phyloP scores from a whole-genome alignment of 2,888 invertebrate species.

The Drosophila macrothrix region DNA sequence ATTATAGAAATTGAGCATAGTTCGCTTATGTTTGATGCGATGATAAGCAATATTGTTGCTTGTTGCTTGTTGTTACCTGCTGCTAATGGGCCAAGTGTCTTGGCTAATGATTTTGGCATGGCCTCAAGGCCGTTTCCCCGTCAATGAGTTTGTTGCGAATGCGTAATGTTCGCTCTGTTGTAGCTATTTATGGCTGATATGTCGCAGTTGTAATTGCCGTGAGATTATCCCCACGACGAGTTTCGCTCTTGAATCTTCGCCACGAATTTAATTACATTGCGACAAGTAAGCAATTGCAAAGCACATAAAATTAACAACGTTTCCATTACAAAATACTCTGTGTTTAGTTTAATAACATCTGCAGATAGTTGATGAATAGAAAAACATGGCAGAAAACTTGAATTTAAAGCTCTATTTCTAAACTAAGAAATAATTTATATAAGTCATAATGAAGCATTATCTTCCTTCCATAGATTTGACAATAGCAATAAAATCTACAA shows the following conservation, averaged over 20 bases:
- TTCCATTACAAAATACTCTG: background rate
- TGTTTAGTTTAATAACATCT: no score
- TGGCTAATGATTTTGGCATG: slow-evolving; percentile 61
- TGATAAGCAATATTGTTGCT: slow-evolving; percentile 9
- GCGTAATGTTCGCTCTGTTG: slow-evolving; percentile 41
- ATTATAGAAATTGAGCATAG: background rate
- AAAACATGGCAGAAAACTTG: no score
- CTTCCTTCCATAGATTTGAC: background rate
- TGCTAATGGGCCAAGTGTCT: slow-evolving; percentile 18
- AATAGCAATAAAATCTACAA: background rate
- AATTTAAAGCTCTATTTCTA: no score
- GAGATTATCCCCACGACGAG: background rate
- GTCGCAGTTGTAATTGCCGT: slow-evolving; percentile 34
- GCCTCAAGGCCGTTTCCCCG: slow-evolving; percentile 54
- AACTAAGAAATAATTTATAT: no score
- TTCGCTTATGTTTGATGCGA: background rate
- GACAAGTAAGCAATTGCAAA: slow-evolving; percentile 2
- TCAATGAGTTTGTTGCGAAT: slow-evolving; percentile 29
- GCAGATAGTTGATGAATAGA: background rate
- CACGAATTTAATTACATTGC: slow-evolving; percentile 28
- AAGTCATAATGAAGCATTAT: no score
- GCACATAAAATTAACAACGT: background rate
- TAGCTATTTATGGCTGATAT: slow-evolving; percentile 35
- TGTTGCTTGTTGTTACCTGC: slow-evolving; percentile 35
- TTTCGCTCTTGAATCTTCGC: slow-evolving; percentile 1